Base-by-base conservation (phyloP, 2,797 vertebrate genomes). In the Phoebastria nigripes region DNA sequence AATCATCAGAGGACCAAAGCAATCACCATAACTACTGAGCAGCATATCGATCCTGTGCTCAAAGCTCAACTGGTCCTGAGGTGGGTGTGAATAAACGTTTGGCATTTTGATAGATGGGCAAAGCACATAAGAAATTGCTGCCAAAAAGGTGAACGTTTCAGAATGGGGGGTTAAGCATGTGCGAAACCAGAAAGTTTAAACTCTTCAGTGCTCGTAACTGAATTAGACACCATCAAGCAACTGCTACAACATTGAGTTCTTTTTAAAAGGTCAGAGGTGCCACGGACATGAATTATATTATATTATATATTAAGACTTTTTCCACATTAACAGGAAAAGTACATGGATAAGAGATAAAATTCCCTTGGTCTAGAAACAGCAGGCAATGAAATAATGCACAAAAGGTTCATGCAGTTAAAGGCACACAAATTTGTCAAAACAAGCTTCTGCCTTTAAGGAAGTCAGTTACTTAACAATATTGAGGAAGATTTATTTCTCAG, bases 391-490 rank as follows among this genome's bases (percentile, higher is more conserved):
- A 82, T 63, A 94, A 80, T 17, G 46, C n/a, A 67, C 15, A 15
- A 26, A 63, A 86, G 16, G 44, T 83, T 88, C 25, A 55, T 2
- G 5, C 41, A 35, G 22, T 61, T 82, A 87, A 91, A 82, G 24
- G 66, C 70, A 84, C 5, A 65, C 9, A 54, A 37, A 82, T 51
- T 19, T 62, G 31, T 62, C 35, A 82, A 78, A 82, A 77, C 56
- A 82, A 92, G 67, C 35, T 91, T 89, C 46, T 94, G 78, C 55
- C 59, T 70, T 71, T 67, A 85, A 73, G 69, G 56, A 88, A 95
- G n/a, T 85, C 52, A 67, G 18, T 65, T 74, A 81, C 37, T 87
- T 78, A 77, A 85, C 25, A 55, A 63, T 21, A 74, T 1, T 2
- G 42, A 87, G 51, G 35, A 81, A 82, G 35, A 79, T 42, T 66